Percentiles rank a stretch among this genome's conserved stretches.
These are phyloP conservation scores for Nothobranchius kuhntae DNA, from an alignment of 2,113 vertebrate species.

Conservation along the genomic window DNA sequence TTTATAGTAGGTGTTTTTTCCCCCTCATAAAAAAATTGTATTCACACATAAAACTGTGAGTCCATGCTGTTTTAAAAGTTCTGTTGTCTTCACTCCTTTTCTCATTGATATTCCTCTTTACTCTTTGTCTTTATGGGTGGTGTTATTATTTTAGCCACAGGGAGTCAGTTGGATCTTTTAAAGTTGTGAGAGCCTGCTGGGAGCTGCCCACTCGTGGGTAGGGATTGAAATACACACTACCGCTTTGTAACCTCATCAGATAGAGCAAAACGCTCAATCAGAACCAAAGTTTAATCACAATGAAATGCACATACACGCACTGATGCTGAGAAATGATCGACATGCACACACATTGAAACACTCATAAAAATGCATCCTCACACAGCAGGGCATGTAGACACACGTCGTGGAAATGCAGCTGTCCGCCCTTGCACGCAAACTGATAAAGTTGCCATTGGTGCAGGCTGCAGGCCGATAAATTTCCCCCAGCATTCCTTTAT, in stretches of 20 bases:
- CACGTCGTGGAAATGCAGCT: slow-evolving; percentile 52
- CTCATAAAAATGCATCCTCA: slow-evolving; percentile 56
- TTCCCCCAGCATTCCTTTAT: slow-evolving; percentile 45
- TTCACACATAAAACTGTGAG: slow-evolving; percentile 26
- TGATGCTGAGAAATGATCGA: slow-evolving; percentile 26
- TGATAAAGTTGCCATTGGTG: slow-evolving; percentile 56
- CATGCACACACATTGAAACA: slow-evolving; percentile 20
- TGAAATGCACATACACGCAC: slow-evolving; percentile 27
- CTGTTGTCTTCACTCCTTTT: slow-evolving; percentile 29
- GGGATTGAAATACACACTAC: slow-evolving; percentile 13
- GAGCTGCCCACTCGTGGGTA: slow-evolving; percentile 53
- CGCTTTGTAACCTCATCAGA: slow-evolving; percentile 19
- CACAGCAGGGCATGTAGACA: slow-evolving; percentile 43
- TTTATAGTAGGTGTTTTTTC: slow-evolving; percentile 7
- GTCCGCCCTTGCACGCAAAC: slow-evolving; percentile 53
- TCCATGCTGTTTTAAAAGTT: slow-evolving; percentile 25
- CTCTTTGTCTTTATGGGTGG: slow-evolving; percentile 57
- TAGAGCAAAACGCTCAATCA: slow-evolving; percentile 7
- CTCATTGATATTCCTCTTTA: slow-evolving; percentile 62
- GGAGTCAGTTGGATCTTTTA: slow-evolving; percentile 37
- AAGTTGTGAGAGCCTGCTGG: slow-evolving; percentile 38
- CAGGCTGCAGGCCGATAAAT: slow-evolving; percentile 49
- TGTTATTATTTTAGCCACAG: slow-evolving; percentile 66
- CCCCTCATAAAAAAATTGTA: slow-evolving; percentile 6
- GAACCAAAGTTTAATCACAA: slow-evolving; percentile 6